phyloP scores from a whole-genome alignment of 2,113 vertebrate genomes.

The Dendropsophus ebraccatus region DNA sequence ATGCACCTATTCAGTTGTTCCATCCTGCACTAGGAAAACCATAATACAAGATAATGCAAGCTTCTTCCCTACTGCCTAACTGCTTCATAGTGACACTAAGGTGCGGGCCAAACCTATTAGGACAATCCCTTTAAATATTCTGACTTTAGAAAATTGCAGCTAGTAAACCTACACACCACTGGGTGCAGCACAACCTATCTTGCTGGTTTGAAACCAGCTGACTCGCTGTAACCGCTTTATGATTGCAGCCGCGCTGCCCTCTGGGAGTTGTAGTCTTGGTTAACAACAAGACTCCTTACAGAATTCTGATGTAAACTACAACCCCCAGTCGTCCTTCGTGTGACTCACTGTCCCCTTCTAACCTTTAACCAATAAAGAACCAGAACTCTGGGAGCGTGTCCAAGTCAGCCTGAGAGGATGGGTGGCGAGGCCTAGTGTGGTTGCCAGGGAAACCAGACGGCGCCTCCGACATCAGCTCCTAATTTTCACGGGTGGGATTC shows the following conservation, averaged over 20 bases:
- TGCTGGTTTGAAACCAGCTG: background rate
- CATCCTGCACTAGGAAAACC: too few species aligned
- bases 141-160: too few species aligned
- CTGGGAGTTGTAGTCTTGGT: constrained; percentile 2
- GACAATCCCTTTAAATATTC: too few species aligned
- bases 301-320: background rate
- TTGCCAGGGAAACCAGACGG: constrained; percentile 32
- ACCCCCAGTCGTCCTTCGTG: background rate
- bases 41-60: too few species aligned
- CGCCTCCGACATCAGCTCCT: constrained; percentile 23
- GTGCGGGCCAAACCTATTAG: too few species aligned
- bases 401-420: background rate
- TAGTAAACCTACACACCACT: background rate
- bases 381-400: background rate
- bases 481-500: background rate
- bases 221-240: background rate
- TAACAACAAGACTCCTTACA: too few species aligned
- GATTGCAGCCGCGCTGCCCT: background rate
- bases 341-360: background rate
- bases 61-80: too few species aligned
- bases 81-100: too few species aligned
- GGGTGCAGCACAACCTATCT: background rate
- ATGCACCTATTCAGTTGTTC: too few species aligned
- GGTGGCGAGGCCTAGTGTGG: constrained; percentile 22
- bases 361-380: background rate